Conservation (phyloP, 2,113 vertebrate genomes). For the Dicrurus megarhynchus region DNA sequence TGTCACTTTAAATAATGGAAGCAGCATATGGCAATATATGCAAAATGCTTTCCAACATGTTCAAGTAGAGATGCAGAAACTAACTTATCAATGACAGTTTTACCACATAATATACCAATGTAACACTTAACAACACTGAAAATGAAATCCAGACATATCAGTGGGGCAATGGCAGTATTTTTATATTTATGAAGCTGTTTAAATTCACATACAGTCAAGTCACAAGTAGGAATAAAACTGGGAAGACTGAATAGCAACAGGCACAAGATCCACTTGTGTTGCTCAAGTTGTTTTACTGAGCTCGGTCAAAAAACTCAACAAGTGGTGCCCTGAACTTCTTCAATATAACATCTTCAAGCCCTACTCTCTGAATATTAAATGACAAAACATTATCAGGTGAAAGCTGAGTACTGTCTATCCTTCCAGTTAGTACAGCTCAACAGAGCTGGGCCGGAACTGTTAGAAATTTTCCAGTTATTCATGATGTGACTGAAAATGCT, state of each 20-base stretch:
- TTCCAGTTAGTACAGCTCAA: background rate
- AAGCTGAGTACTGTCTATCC: background rate
- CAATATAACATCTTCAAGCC: background rate
- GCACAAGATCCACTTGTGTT: background rate
- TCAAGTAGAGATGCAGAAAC: background rate
- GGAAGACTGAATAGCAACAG: background rate
- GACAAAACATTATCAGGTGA: background rate
- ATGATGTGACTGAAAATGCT: background rate
- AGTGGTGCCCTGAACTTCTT: background rate
- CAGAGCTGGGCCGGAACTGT: background rate
- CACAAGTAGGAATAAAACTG: background rate
- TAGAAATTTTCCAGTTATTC: background rate
- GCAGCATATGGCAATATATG: background rate
- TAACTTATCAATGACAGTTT: conserved; percentile 19
- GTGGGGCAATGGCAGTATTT: background rate
- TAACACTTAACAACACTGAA: background rate
- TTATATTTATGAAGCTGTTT: conserved; percentile 17
- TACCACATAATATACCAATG: background rate
- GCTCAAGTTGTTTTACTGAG: background rate
- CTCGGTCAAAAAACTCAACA: background rate
- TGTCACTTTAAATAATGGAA: conserved; percentile 23
- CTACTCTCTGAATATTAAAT: background rate
- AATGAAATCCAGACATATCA: background rate
- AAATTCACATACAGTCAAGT: background rate
- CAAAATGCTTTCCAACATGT: background rate